A percentile compares a stretch with the other conserved stretches of the same genome.
Evolutionary conservation across 23 tunicate genomes (phyloP).

Genomic region (Diplosoma virens): DNA sequence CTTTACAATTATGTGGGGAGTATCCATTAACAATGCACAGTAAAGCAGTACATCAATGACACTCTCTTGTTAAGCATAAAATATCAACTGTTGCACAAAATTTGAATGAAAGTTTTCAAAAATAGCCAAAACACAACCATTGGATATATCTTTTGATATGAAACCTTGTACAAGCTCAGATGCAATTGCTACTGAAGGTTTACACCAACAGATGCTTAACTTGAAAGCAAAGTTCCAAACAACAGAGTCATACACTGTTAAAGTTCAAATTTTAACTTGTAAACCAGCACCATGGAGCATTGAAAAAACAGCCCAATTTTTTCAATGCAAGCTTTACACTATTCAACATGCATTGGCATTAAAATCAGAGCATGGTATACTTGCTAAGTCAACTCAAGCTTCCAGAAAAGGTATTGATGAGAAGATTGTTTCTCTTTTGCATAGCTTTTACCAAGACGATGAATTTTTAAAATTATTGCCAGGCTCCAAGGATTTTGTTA

Average conservation of each 20-base stretch:
- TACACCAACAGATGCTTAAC: neutral
- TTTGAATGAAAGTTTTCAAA: slow-evolving; percentile 23
- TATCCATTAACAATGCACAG: slow-evolving; percentile 3
- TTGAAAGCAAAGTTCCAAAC: slow-evolving; percentile 7
- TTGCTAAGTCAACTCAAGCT: neutral
- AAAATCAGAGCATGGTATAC: neutral
- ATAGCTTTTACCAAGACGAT: slow-evolving; percentile 23
- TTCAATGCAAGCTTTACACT: slow-evolving; percentile 8
- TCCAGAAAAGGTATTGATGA: slow-evolving; percentile 14
- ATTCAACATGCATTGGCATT: slow-evolving; percentile 7
- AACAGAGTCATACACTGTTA: neutral
- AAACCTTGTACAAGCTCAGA: neutral
- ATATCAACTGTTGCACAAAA: neutral
- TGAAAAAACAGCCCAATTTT: slow-evolving; percentile 16
- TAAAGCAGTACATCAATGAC: neutral
- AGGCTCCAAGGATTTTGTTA: slow-evolving; percentile 19
- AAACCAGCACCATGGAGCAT: slow-evolving; percentile 17
- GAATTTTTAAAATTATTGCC: slow-evolving; percentile 25
- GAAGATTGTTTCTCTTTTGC: neutral
- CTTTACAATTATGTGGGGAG: neutral
- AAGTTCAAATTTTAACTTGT: slow-evolving; percentile 24
- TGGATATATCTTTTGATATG: slow-evolving; percentile 7
- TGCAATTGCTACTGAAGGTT: neutral
- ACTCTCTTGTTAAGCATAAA: neutral
- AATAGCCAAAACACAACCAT: neutral